Base-by-base conservation (phyloP, 2,888 invertebrate species). In the Troilus luridus region DNA sequence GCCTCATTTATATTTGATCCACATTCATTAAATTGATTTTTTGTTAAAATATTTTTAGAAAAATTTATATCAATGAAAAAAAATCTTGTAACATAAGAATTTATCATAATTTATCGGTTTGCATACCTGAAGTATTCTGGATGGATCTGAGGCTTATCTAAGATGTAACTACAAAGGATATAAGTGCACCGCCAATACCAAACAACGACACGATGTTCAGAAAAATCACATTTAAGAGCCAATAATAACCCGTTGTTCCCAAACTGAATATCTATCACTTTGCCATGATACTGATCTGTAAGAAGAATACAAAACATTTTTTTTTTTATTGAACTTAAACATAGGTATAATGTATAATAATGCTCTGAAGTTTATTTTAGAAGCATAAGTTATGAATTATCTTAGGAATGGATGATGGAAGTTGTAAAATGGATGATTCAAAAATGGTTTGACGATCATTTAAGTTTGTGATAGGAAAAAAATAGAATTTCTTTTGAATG, bases 171-270 rank as follows among this genome's bases (percentile, higher is more conserved):
- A 58, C 85, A 85, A 21, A 85, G 85, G 7, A 85, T 56, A 54
- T 54, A 85, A 85, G 85, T 56, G n/a, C 85, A 85, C 9, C 85
- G 85, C 85, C 85, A 85, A n/a, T 85, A 58, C 85, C 85, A 85
- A 58, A 85, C 85, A 85, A 85, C 56, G n/a, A 85, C n/a, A 56
- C 85, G 85, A 58, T 85, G 85, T 85, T 85, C 85, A 21, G 56
- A n/a, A 85, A 85, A 85, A 56, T 85, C 56, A 85, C 85, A 85
- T 85, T 85, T 85, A 54, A 85, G 56, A 58, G 85, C 56, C 2
- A 85, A 12, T 54, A 85, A n/a, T 58, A 85, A 58, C 12, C 85
- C 85, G n/a, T 85, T 85, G 56, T n/a, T 85, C 56, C 85, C 85
- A 85, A 85, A 85, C 21, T 85, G 85, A 56, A 85, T 85, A n/a